Conservation (phyloP, 37 sponge, comb jelly and placozoan species). For the Theonella swinhoei region DNA sequence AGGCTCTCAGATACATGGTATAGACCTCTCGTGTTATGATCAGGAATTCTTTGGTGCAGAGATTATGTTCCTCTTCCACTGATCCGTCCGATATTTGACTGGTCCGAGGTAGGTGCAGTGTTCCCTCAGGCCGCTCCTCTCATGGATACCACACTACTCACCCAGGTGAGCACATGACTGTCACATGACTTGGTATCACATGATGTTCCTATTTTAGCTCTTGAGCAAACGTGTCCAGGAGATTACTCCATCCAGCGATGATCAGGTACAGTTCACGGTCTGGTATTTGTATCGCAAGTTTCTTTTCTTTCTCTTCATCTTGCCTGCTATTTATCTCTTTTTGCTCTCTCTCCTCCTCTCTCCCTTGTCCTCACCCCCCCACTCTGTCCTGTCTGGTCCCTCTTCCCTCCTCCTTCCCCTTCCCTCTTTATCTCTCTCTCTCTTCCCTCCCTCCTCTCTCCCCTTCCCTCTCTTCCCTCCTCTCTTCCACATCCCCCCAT, state of each 20-base stretch:
- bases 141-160: constrained; percentile 40
- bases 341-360: too few relatives aligned
- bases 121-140: constrained; percentile 46
- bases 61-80: constrained; percentile 29
- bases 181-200: background rate
- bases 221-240: constrained; percentile 47
- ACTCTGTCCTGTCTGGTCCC: background rate
- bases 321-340: background rate
- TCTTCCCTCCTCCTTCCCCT: background rate
- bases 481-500: constrained; percentile 2
- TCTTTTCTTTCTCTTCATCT: too few relatives aligned
- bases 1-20: too few relatives aligned
- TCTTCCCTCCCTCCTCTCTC: constrained; percentile 4
- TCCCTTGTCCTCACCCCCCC: too few relatives aligned
- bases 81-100: constrained; percentile 81
- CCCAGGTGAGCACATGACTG: constrained; percentile 34
- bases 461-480: background rate
- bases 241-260: constrained; percentile 62
- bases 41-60: too few relatives aligned
- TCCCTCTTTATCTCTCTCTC: too few relatives aligned
- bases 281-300: too few relatives aligned
- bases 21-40: too few relatives aligned
- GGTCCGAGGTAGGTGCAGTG: constrained; percentile 59
- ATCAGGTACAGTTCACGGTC: constrained; percentile 38
- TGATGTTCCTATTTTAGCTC: constrained; percentile 27